These are phyloP conservation scores for Rhagophthalmus giganteus DNA, from an alignment of 2,888 invertebrate genomes.

Conservation along the genomic window DNA sequence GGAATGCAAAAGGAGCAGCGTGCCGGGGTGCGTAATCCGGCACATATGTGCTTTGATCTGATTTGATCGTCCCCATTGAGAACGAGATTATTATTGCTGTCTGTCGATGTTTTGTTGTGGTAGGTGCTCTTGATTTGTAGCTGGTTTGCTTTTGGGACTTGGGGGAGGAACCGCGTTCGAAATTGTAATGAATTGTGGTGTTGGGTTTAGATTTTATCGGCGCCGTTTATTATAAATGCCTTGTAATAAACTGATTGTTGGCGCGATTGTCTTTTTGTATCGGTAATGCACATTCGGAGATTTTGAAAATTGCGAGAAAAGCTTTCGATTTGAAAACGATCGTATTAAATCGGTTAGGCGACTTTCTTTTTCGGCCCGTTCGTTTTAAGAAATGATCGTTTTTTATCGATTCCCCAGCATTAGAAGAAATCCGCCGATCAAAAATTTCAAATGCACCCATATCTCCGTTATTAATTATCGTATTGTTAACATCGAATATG, in stretches of 20 bases:
- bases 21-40: conserved; percentile 41
- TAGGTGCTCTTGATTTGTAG: conserved; percentile 42
- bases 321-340: no score
- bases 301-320: no score
- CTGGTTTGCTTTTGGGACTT: conserved; percentile 39
- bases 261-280: no score
- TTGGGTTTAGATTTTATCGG: conserved; percentile 35
- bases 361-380: no score
- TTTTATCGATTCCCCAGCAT: no score
- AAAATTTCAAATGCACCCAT: no score
- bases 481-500: no score
- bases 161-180: conserved; percentile 40
- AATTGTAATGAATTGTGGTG: conserved; percentile 44
- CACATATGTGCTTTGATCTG: conserved; percentile 50
- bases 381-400: no score
- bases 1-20: conserved; percentile 29
- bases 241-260: conserved; percentile 14
- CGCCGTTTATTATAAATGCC: conserved; percentile 24
- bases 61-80: conserved; percentile 45
- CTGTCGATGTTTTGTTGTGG: conserved; percentile 36
- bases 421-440: no score
- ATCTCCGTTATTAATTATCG: no score
- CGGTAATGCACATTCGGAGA: no score
- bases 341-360: no score
- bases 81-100: conserved; percentile 44